Percentiles rank a stretch among this genome's conserved stretches.
Evolutionary conservation across 2,113 vertebrate genomes (phyloP).

Genomic region (Ascaphus truei): DNA sequence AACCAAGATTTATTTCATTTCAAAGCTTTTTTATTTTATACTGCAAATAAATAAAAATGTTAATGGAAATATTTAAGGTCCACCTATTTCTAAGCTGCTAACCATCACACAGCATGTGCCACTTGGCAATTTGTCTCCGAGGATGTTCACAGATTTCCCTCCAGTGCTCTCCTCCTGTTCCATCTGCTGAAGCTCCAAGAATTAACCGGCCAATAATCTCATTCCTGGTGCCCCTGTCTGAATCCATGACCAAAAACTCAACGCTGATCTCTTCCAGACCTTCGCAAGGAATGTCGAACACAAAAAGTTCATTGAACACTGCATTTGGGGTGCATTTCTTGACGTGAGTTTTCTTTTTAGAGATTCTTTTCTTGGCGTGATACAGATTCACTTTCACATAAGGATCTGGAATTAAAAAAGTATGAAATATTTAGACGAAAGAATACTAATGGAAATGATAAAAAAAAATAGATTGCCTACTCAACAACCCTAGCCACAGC

Average conservation of each 20-base stretch:
- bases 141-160: slow-evolving; percentile 96
- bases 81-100: slow-evolving; percentile 52
- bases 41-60: slow-evolving; percentile 54
- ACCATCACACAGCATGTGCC: slow-evolving; percentile 88
- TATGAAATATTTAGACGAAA: too few relatives aligned
- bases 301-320: slow-evolving; percentile 96
- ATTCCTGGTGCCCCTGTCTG: slow-evolving; percentile 76
- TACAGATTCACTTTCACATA: slow-evolving; percentile 97
- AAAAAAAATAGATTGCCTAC: neutral
- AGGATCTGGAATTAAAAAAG: slow-evolving; percentile 73
- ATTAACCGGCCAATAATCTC: slow-evolving; percentile 82
- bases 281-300: slow-evolving; percentile 92
- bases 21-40: slow-evolving; percentile 47
- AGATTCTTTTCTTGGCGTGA: slow-evolving; percentile 91
- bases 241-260: slow-evolving; percentile 96
- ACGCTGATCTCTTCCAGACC: slow-evolving; percentile 90
- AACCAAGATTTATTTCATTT: slow-evolving; percentile 40
- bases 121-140: slow-evolving; percentile 95
- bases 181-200: slow-evolving; percentile 76
- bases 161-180: slow-evolving; percentile 91
- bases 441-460: slow-evolving; percentile 15
- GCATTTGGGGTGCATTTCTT: slow-evolving; percentile 95
- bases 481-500: too few relatives aligned
- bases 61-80: slow-evolving; percentile 50
- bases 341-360: slow-evolving; percentile 97